These are phyloP conservation scores for Vanessa cardui DNA, from an alignment of 2,888 invertebrate species.

Conservation along the genomic window DNA sequence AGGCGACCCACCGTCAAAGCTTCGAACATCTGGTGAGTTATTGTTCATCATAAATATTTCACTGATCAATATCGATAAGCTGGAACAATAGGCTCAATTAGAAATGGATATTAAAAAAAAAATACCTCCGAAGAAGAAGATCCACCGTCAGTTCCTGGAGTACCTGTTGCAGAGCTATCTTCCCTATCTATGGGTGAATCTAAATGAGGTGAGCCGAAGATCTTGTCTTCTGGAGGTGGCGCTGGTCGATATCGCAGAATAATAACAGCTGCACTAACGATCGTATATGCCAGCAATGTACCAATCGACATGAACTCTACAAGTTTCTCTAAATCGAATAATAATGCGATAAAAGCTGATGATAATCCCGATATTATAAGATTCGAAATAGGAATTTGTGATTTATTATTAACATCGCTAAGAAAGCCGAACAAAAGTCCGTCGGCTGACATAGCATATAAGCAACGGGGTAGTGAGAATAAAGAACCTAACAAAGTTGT, in stretches of 20 bases:
- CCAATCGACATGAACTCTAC: constrained; percentile 98
- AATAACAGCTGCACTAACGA: constrained; percentile 95
- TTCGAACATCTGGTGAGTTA: constrained; percentile 76
- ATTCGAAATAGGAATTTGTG: constrained; percentile 91
- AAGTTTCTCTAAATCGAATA: constrained; percentile 94
- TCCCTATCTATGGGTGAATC: constrained; percentile 83
- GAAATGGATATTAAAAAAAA: background rate
- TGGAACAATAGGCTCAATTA: too few relatives aligned
- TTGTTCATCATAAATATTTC: too few relatives aligned
- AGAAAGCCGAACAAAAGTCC: constrained; percentile 92
- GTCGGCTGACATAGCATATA: constrained; percentile 96
- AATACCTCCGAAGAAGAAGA: constrained; percentile 82
- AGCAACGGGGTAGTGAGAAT: constrained; percentile 92
- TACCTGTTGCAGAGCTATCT: constrained; percentile 84
- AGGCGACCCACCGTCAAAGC: constrained; percentile 88
- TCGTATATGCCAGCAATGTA: constrained; percentile 93
- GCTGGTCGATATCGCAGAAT: constrained; percentile 90
- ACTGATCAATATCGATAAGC: too few relatives aligned
- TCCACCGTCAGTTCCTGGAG: constrained; percentile 83
- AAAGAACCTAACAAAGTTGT: constrained; percentile 93
- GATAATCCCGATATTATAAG: constrained; percentile 89
- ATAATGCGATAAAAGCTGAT: constrained; percentile 90
- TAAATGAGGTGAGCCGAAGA: constrained; percentile 73
- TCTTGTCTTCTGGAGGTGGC: constrained; percentile 74
- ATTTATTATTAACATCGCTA: constrained; percentile 89